Evolutionary conservation across 1,140 invertebrate genomes (phyloP), one percentile per base, ranked within the genome.

Genomic region (Atta texana): DNA sequence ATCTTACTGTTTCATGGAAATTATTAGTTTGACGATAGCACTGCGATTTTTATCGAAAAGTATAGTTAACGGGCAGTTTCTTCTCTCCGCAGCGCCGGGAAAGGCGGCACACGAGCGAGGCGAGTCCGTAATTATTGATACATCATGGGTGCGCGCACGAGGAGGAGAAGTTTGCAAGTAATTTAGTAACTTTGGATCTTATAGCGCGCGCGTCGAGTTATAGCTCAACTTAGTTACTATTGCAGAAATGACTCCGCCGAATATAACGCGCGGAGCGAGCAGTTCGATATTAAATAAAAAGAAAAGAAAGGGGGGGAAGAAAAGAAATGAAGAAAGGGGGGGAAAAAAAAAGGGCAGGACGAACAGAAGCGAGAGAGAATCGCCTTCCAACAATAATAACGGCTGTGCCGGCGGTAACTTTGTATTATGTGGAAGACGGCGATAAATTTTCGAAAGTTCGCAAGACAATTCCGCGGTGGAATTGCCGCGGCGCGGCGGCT

Each of bases 161-260:
- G 80, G 77, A 80, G 77, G 80, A 49, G 68, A 82, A 84, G 80
- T 84, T 84, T 75, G 80, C 80, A 84, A 84, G 80, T 84, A 84
- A 84, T 84, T 84, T 84, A 84, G 80, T 84, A 84, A 84, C 80
- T 84, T 84, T 84, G 55, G 80, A 84, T 84, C 80, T 84, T 84
- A 75, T 51, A 84, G 68, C 53, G 18, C 80, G 80, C 69, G 55
- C 80, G 80, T 84, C 80, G 80, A 84, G 80, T 84, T 84, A 84
- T 84, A 84, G 80, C 80, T 84, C 55, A 84, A 84, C 53, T 84
- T 84, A 84, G 80, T 84, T 84, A 84, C 80, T 74, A 84, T 84
- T 84, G 80, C 69, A 84, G 80, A 61, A 84, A 84, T 69, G 80
- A 84, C 69, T 84, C 69, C 80, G 69, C 69, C 80, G 55, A 84